Conservation (phyloP, 2,797 vertebrate genomes). For the Ceryle rudis region DNA sequence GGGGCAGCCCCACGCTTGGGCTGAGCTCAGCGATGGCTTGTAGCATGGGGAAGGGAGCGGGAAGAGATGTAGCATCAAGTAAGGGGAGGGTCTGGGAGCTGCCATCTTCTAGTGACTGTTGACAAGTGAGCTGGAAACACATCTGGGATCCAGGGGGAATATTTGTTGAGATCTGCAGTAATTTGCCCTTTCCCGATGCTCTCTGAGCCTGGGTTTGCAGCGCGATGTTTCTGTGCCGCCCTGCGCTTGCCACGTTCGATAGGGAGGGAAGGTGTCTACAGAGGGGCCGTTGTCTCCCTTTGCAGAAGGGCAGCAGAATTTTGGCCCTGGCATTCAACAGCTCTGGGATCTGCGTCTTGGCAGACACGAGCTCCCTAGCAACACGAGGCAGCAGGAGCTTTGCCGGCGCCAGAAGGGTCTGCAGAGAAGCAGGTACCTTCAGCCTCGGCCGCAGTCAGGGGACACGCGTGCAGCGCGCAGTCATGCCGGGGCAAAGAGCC, state of each 20-base stretch:
- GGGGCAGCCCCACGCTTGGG: background rate
- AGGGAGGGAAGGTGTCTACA: fast-evolving
- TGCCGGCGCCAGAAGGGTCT: background rate
- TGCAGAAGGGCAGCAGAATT: background rate
- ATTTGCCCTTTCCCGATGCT: too few relatives aligned
- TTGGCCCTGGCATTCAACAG: fast-evolving
- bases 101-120: too few relatives aligned
- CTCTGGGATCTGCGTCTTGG: too few relatives aligned
- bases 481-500: background rate
- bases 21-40: background rate
- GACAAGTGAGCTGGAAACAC: background rate
- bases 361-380: too few relatives aligned
- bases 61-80: fast-evolving
- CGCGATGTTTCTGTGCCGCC: background rate
- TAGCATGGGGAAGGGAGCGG: background rate
- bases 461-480: fast-evolving
- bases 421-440: fast-evolving
- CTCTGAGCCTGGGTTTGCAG: too few relatives aligned
- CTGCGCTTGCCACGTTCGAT: fast-evolving
- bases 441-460: background rate
- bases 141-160: background rate
- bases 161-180: too few relatives aligned
- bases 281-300: fast-evolving
- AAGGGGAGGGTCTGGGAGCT: background rate
- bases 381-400: background rate